These are phyloP conservation scores for Xenopus laevis DNA, from an alignment of 2,113 vertebrate species.

Conservation along the genomic window DNA sequence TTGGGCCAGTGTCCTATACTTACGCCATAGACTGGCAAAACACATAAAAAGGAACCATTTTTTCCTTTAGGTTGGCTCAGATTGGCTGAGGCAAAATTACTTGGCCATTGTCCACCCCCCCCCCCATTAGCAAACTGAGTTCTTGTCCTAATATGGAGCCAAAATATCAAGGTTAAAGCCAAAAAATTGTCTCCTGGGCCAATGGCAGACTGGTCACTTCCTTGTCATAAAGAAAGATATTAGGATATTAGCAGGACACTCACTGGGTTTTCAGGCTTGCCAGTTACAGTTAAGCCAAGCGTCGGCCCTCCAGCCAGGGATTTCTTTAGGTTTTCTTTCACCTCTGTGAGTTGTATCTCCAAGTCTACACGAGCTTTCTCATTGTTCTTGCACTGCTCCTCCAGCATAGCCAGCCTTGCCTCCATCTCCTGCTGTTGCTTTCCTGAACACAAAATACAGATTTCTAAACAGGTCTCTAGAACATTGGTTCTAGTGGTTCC, in stretches of 20 bases:
- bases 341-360: slow-evolving; percentile 81
- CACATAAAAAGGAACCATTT: too few species aligned
- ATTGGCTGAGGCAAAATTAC: too few species aligned
- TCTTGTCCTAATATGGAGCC: too few species aligned
- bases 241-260: neutral
- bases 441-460: slow-evolving; percentile 61
- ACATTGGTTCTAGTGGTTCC: neutral
- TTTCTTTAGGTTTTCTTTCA: slow-evolving; percentile 88
- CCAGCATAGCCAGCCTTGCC: slow-evolving; percentile 68
- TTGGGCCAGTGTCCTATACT: too few species aligned
- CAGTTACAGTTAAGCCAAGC: slow-evolving; percentile 68
- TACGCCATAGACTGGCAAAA: too few species aligned
- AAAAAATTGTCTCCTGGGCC: too few species aligned
- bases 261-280: slow-evolving; percentile 70
- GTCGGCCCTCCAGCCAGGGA: slow-evolving; percentile 80
- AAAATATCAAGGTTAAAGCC: too few species aligned
- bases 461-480: neutral
- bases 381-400: slow-evolving; percentile 79
- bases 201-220: too few species aligned
- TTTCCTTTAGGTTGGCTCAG: too few species aligned
- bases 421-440: slow-evolving; percentile 67
- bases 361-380: slow-evolving; percentile 82
- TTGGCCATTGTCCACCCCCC: too few species aligned
- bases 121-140: too few species aligned
- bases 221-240: too few species aligned